Evolutionary conservation across 2,113 vertebrate species (phyloP), one percentile per base, ranked within the genome.

Genomic region (Melanerpes aurifrons): DNA sequence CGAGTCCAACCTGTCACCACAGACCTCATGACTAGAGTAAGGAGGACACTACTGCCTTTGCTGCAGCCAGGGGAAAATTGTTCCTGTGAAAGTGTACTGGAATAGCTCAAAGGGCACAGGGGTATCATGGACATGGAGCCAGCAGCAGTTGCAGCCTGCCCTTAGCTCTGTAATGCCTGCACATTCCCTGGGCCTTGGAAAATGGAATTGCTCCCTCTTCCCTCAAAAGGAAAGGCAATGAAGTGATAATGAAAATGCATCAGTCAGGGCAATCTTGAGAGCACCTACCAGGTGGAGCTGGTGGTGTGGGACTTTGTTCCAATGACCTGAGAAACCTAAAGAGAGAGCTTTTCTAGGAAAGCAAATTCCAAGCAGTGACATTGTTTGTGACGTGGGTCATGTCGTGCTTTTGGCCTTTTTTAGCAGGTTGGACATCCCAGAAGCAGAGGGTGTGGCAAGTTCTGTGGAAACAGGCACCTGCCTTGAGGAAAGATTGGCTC

Each of bases 251-350:
- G 43, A 57, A 74, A 89, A 82, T 9, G 3, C 11, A 67, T 31
- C 59, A 56, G 15, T 63, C 1, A 5, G 31, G 67, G 47, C 14
- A 70, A 67, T 35, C 85, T 67, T 77, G 64, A 64, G 68, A 87
- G 32, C 21, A 54, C 24, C n/a, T 63, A 15, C 7, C 75, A 32
- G 61, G 43, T 48, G 31, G 9, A 81, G 76, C 35, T 5, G 0
- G 43, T 37, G 57, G 29, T 73, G 57, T 61, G 76, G 69, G 54
- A 94, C 96, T 95, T 96, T 78, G 90, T 28, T 93, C 86, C 69
- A 63, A 48, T 86, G 86, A 91, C 88, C 92, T 40, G 31, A 75
- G 73, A 61, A 83, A 86, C 69, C 69, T n/a, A 9, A 22, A 80
- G 62, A 72, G 61, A 29, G 48, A 72, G 25, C 25, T 90, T 80